Base-by-base conservation (phyloP, 2,113 vertebrate genomes). In the Bagarius yarrelli region DNA sequence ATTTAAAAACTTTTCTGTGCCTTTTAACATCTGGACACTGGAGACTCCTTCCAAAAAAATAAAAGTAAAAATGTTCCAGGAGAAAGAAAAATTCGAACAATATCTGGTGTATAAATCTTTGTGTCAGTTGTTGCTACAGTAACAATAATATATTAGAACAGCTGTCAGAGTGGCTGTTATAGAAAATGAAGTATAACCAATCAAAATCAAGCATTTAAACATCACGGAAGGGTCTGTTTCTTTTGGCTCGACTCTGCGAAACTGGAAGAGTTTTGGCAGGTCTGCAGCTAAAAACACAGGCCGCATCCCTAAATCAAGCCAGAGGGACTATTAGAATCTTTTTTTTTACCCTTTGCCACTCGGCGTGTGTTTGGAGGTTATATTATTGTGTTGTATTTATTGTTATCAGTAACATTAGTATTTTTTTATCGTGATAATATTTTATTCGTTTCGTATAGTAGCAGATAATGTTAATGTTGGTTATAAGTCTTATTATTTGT, bases 191-290 rank as follows among this genome's bases (percentile, higher is more conserved):
- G 52, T 72, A 16, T 53, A 27, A 72, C 47, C 70, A 72, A 72
- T 53, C 47, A 21, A 50, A 21, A 72, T 53, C 16, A 19, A 32
- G 70, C 16, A 53, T 32, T 19, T 9, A 9, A 21, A 53, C 47
- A 53, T 25, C 16, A 13, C 47, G 0, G 70, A 19, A n/a, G 47
- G 13, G 11, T 72, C 30, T 81, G 69, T 84, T 85, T 88, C 56
- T 60, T 86, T 87, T 83, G 57, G 71, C 88, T 83, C 79, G 82
- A 30, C 77, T 79, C 47, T 63, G 85, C 59, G 57, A 60, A 85
- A 77, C 47, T 67, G 85, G 59, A 53, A 60, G 84, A 76, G 81
- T 56, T 73, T 86, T 84, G 85, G 83, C 56, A 82, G 66, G 57
- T 72, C 32, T 83, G 56, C 47, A 60, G 79, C 76, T 53, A 83